These are phyloP conservation scores for Lasioglossum villosulum DNA, from an alignment of 2,888 invertebrate genomes.

Conservation along the genomic window DNA sequence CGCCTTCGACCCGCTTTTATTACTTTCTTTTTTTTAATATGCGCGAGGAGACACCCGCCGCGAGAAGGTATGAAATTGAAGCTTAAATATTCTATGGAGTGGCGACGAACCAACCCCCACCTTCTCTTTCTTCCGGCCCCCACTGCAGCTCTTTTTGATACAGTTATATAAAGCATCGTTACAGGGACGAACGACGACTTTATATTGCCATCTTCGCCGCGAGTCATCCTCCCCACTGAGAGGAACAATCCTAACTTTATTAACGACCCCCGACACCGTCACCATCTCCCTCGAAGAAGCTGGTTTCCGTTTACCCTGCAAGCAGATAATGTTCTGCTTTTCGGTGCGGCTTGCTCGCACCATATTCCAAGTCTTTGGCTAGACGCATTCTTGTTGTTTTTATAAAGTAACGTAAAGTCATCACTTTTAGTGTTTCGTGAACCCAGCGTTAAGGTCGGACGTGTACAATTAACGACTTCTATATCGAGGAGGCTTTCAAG, in stretches of 20 bases:
- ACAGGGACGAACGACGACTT: constrained; percentile 76
- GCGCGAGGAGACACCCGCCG: constrained; percentile 69
- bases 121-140: neutral
- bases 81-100: constrained; percentile 84
- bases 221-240: constrained; percentile 75
- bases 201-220: constrained; percentile 78
- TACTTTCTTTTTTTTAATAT: constrained; percentile 81
- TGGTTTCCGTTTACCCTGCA: constrained; percentile 24
- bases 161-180: constrained; percentile 83
- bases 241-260: constrained; percentile 80
- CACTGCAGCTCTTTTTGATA: constrained; percentile 74
- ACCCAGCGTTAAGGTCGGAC: too few species aligned
- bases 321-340: neutral
- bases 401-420: neutral
- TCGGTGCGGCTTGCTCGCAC: neutral
- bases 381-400: neutral
- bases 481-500: neutral
- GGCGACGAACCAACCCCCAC: constrained; percentile 63
- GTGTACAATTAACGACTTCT: neutral
- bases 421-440: neutral
- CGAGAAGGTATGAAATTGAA: constrained; percentile 83
- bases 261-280: constrained; percentile 69
- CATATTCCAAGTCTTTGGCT: neutral
- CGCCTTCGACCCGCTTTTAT: constrained; percentile 56
- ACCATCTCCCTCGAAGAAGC: constrained; percentile 19